Conservation (phyloP, 2,113 vertebrate genomes). For the Aramus guarauna region DNA sequence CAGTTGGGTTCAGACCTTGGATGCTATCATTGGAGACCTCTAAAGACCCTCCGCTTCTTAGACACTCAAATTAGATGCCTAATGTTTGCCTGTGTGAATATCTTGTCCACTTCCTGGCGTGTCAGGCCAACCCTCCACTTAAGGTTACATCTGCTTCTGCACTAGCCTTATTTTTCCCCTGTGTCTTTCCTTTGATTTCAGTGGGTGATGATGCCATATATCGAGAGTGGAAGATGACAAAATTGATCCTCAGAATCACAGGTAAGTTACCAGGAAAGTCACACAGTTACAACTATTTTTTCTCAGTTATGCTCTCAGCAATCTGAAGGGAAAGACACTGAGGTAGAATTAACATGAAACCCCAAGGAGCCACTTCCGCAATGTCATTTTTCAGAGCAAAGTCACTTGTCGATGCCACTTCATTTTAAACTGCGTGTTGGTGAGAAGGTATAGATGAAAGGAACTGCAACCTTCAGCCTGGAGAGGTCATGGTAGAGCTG, state of each 20-base stretch:
- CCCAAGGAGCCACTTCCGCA: not conserved
- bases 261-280: not conserved
- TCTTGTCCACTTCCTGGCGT: not conserved
- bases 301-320: not conserved
- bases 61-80: not conserved
- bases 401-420: not conserved
- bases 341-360: not conserved
- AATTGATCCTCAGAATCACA: not conserved
- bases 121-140: not conserved
- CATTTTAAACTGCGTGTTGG: not conserved
- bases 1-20: not conserved
- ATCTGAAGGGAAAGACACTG: not conserved
- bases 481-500: constrained; percentile 48
- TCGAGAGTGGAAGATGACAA: not conserved
- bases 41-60: not conserved
- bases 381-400: not conserved
- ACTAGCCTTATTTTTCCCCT: not conserved
- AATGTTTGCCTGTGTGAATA: not conserved
- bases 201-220: not conserved
- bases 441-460: not conserved
- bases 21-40: not conserved
- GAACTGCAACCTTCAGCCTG: constrained; percentile 32
- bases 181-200: not conserved
- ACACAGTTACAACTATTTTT: not conserved
- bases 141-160: not conserved